Evolutionary conservation across 92 coral and sea anemone genomes (phyloP).

Genomic region (Paramuricea clavata): DNA sequence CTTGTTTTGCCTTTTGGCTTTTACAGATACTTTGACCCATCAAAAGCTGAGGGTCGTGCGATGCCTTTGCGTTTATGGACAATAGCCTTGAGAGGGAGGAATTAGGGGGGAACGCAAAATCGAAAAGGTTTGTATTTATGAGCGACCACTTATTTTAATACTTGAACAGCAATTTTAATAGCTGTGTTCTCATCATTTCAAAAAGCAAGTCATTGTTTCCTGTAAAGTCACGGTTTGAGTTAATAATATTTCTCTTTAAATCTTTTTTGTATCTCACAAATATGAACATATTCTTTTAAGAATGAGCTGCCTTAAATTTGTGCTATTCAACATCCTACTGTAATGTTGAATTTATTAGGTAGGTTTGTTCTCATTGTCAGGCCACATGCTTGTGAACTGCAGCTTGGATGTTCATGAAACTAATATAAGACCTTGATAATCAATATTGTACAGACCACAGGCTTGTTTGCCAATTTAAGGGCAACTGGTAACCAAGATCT

Average conservation of each 20-base stretch:
- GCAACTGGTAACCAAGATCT: neutral
- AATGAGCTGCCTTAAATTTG: neutral
- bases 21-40: conserved; percentile 33
- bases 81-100: conserved; percentile 98
- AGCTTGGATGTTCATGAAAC: neutral
- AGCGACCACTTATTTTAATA: neutral
- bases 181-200: neutral
- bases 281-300: conserved; percentile 32
- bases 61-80: conserved; percentile 97
- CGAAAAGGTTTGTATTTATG: conserved; percentile 86
- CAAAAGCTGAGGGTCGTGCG: conserved; percentile 82
- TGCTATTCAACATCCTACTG: neutral
- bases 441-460: neutral
- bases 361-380: neutral
- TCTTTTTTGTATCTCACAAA: neutral
- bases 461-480: neutral
- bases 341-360: neutral
- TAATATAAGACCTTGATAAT: neutral
- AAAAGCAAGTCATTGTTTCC: neutral
- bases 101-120: conserved; percentile 96
- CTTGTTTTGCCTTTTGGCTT: conserved; percentile 16
- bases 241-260: neutral
- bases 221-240: too few species aligned
- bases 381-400: neutral
- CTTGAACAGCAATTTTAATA: neutral